phyloP scores from a whole-genome alignment of 2,113 vertebrate species.

The Bos indicus region DNA sequence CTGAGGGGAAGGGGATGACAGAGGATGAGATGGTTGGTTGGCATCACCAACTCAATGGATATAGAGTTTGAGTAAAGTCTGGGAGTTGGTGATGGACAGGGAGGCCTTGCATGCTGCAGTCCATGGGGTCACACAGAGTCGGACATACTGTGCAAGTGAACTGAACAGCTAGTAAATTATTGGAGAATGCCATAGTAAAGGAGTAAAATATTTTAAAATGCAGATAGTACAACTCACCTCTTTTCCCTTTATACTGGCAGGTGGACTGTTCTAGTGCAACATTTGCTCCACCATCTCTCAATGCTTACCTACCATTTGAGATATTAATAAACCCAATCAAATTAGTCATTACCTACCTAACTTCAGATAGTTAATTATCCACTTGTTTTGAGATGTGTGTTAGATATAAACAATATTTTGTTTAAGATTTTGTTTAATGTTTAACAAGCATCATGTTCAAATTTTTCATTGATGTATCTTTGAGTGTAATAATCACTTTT shows the following conservation, averaged over 20 bases:
- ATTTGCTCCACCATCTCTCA: background rate
- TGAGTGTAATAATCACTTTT: background rate
- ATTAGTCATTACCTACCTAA: background rate
- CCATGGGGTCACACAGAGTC: no score
- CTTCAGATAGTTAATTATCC: background rate
- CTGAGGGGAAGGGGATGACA: no score
- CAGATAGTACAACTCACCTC: rapidly evolving
- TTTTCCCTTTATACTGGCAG: no score
- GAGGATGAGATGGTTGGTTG: no score
- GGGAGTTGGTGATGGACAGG: no score
- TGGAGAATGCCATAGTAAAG: background rate
- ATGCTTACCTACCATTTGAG: background rate
- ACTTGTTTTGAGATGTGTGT: background rate
- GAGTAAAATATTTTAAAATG: background rate
- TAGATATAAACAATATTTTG: background rate
- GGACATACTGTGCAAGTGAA: no score
- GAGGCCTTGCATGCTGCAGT: no score
- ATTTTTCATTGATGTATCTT: background rate
- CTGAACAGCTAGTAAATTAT: background rate
- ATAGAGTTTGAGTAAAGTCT: no score
- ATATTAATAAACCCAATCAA: background rate
- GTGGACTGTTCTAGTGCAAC: background rate
- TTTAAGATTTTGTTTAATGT: background rate
- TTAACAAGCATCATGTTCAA: background rate
- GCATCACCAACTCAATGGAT: no score